Base-by-base conservation (phyloP, 2,113 vertebrate species). In the Myanophis thanlyinensis region DNA sequence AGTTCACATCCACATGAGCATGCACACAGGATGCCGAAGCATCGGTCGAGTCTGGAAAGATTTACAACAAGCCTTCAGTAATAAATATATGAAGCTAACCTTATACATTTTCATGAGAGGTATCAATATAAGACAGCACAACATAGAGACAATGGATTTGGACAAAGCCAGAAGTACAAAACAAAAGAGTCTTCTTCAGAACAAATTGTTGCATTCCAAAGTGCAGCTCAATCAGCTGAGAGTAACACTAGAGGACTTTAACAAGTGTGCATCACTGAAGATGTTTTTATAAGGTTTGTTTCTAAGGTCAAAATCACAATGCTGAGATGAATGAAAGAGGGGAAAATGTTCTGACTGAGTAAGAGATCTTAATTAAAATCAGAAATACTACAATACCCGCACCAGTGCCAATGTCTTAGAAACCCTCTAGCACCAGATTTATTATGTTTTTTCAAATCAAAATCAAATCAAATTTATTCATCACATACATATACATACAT, bases 21-120 rank as follows among this genome's bases (percentile, higher is more conserved):
- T 23, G 23, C 0, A 2, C 89, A 94, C 47, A 25, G 13, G 93
- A 3, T 80, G 89, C 27, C 56, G 46, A 87, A n/a, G 12, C 44
- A 40, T 2, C 13, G 59, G 35, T 49, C 30, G 46, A 10, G 23
- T 56, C 54, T 89, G 89, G 93, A 53, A 27, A 86, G 13, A 84
- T 89, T 91, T 93, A 91, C 49, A 84, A 56, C 49, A 84, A 85
- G 86, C 8, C 89, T 56, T 53, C 40, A 35, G 40, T 67, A 93
- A 91, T 88, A 90, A 54, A 84, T 56, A 88, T 44, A 51, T 5
- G 23, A 84, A 93, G 87, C 23, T 35, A 67, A 15, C 30, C 46
- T 89, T 35, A 92, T 59, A 89, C 73, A 89, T 89, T 85, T 89
- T 85, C 44, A 59, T 89, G 51, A n/a, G 5, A 27, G 67, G n/a